Base-by-base conservation (phyloP, 92 coral and sea anemone genomes). In the Epizoanthus ramosus region DNA sequence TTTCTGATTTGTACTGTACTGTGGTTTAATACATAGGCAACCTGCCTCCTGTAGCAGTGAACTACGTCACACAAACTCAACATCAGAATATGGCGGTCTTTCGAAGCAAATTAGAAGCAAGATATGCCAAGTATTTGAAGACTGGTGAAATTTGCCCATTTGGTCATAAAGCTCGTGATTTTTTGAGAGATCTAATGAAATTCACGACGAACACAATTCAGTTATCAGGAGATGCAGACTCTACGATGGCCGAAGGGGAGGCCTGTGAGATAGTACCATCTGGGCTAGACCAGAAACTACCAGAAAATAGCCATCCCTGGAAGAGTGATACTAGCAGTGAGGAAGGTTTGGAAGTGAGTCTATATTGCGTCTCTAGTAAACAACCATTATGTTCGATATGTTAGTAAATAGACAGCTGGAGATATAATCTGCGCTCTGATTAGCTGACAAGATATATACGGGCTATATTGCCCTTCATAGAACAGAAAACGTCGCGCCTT, bases 1-100 rank as follows among this genome's bases (percentile, higher is more conserved):
- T 57, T 23, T 8, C 25, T 63, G 15, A 23, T 23, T 9, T n/a
- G 14, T 65, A 8, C 19, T n/a, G 14, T 65, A 8, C 28, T 22
- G 18, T 65, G 13, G 45, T 8, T 65, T 63, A 13, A 65, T 41
- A 25, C 28, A 6, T 39, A 65, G 71, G 71, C 43, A 65, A 65
- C 71, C 71, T 65, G 9, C 71, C 71, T 12, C 71, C 71, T 3
- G 45, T 13, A n/a, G 71, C 71, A 28, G 71, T 65, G n/a, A 65
- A 65, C 35, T 65, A 65, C 71, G 35, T 65, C 39, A n/a, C 45
- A 31, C 71, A 65, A 65, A 65, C 71, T 22, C 71, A 65, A 39
- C 71, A 43, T 12, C 71, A 65, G 43, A 65, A 65, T 39, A 65
- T 65, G 71, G 71, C 71, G 18, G 71, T 28, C 8, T 65, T 65